A percentile compares a stretch with the other conserved stretches of the same genome.
These are phyloP conservation scores for Lepilemur ruficaudatus DNA, from an alignment of 2,797 vertebrate species.

Conservation along the genomic window DNA sequence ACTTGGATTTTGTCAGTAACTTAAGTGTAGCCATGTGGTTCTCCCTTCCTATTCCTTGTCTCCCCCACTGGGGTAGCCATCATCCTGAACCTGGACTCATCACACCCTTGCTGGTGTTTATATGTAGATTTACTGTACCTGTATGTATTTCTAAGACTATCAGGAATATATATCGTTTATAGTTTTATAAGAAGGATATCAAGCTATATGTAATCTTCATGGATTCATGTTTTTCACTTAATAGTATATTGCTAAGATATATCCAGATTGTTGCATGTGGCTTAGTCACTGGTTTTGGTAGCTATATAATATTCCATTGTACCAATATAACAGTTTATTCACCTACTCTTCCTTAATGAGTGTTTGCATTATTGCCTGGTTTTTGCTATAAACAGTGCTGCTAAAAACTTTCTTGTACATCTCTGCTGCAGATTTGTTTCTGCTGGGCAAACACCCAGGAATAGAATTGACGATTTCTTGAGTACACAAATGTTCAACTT, in stretches of 20 bases:
- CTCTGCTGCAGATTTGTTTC: not conserved
- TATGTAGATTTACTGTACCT: not conserved
- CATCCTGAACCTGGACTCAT: not conserved
- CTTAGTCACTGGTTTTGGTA: not conserved
- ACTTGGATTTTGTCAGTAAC: not conserved
- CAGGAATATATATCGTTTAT: not conserved
- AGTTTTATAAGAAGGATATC: not conserved
- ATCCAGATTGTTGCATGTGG: not conserved
- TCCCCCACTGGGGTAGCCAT: not conserved
- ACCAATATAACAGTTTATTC: not conserved
- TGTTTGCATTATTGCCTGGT: not conserved
- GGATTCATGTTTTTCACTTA: not conserved
- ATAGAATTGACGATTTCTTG: not conserved
- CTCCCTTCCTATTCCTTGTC: not conserved
- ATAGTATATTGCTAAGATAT: not conserved
- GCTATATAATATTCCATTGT: not conserved
- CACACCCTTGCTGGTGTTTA: not conserved
- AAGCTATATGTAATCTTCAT: not conserved
- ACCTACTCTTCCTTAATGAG: not conserved
- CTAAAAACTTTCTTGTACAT: not conserved
- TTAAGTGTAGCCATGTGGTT: too few species aligned
- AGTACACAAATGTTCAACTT: not conserved
- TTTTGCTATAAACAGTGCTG: not conserved
- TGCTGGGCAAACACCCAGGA: not conserved
- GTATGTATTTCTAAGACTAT: not conserved